These are phyloP conservation scores for Sylvicola cinctus DNA, from an alignment of 2,888 invertebrate genomes.

Conservation along the genomic window DNA sequence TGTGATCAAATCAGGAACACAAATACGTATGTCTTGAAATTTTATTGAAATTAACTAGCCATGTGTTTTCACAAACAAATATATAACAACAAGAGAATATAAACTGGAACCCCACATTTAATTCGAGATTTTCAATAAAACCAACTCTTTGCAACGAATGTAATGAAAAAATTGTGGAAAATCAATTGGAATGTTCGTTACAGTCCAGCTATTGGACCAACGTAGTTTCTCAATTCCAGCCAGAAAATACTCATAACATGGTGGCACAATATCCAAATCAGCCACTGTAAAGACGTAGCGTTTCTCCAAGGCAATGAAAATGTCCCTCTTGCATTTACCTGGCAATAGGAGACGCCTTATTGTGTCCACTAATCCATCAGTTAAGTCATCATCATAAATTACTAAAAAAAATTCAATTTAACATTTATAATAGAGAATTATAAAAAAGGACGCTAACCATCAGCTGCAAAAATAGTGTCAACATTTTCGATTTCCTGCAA, in stretches of 20 bases:
- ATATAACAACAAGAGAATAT: too few relatives aligned
- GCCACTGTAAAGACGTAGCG: conserved; percentile 67
- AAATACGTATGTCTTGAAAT: too few relatives aligned
- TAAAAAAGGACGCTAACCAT: conserved; percentile 35
- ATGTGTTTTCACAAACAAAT: too few relatives aligned
- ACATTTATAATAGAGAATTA: not conserved
- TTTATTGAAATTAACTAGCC: too few relatives aligned
- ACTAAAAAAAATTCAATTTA: conserved; percentile 32
- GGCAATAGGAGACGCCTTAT: conserved; percentile 38
- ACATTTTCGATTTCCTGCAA: conserved; percentile 32
- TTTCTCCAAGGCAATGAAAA: conserved; percentile 65
- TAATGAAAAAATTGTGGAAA: conserved; percentile 69
- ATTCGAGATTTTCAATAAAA: conserved; percentile 42
- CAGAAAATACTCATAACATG: conserved; percentile 70
- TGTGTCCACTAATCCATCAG: conserved; percentile 55
- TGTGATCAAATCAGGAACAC: too few relatives aligned
- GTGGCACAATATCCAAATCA: conserved; percentile 64
- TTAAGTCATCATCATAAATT: conserved; percentile 64
- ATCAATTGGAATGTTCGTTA: conserved; percentile 41
- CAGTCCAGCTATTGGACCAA: conserved; percentile 26
- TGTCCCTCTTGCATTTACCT: conserved; percentile 26
- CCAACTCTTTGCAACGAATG: conserved; percentile 54
- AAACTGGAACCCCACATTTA: too few relatives aligned
- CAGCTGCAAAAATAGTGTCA: conserved; percentile 57
- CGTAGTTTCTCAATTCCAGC: conserved; percentile 25